A percentile compares a stretch with the other conserved stretches of the same genome.
These are phyloP conservation scores for Caenorhabditis afra DNA, from an alignment of 2,888 invertebrate species.

Conservation along the genomic window DNA sequence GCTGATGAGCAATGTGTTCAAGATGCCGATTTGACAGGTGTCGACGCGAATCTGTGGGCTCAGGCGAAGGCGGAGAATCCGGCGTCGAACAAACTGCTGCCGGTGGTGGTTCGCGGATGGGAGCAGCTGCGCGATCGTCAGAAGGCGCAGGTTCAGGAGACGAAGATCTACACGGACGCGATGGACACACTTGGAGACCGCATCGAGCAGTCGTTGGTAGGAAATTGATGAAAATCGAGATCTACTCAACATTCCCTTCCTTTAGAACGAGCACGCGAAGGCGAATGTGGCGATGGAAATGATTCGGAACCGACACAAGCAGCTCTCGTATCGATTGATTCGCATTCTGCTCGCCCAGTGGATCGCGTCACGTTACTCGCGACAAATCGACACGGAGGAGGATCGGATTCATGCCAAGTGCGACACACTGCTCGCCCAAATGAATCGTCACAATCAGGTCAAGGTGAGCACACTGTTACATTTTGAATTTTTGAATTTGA, in stretches of 20 bases:
- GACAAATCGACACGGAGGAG: slow-evolving; percentile 66
- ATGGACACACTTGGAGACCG: slow-evolving; percentile 28
- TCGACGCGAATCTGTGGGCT: slow-evolving; percentile 89
- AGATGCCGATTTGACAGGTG: slow-evolving; percentile 61
- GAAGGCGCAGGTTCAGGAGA: slow-evolving; percentile 65
- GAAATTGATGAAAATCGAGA: no score
- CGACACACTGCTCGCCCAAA: slow-evolving; percentile 90
- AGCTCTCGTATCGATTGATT: slow-evolving; percentile 49
- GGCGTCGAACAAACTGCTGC: slow-evolving; percentile 90
- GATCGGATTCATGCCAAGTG: slow-evolving; percentile 88
- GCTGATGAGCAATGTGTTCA: no score
- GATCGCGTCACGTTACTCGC: slow-evolving; percentile 60
- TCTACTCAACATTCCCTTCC: no score
- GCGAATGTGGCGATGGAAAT: slow-evolving; percentile 44
- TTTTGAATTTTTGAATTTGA: no score
- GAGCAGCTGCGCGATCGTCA: slow-evolving; percentile 85
- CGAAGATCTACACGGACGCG: slow-evolving; percentile 42
- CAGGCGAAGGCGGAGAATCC: slow-evolving; percentile 97
- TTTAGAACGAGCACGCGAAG: slow-evolving; percentile 39
- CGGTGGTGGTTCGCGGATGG: slow-evolving; percentile 95
- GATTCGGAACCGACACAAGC: slow-evolving; percentile 49
- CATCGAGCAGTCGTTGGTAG: slow-evolving; percentile 32
- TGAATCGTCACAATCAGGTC: slow-evolving; percentile 93
- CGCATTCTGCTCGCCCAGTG: slow-evolving; percentile 62
- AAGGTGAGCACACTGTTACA: slow-evolving; percentile 87